A percentile compares a stretch with the other conserved stretches of the same genome.
Evolutionary conservation across 2,113 vertebrate species (phyloP).

Genomic region (Myotis brandtii): DNA sequence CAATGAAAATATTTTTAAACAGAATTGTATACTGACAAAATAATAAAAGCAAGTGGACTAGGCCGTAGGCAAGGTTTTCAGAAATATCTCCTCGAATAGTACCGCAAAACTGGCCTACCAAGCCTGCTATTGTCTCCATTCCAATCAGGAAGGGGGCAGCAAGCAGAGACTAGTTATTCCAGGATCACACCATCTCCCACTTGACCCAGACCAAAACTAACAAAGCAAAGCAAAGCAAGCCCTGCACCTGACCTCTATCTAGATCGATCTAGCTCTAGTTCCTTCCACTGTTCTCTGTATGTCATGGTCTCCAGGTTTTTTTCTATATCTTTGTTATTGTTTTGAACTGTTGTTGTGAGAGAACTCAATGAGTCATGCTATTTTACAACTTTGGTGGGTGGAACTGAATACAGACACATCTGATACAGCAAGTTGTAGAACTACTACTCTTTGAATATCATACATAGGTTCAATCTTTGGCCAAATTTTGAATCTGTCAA

Average conservation of each 20-base stretch:
- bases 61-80: neutral
- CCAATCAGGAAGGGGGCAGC: neutral
- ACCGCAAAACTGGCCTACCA: neutral
- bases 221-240: neutral
- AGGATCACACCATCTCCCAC: rapidly evolving
- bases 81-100: neutral
- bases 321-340: neutral
- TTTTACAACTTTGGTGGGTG: neutral
- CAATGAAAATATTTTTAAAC: neutral
- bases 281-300: neutral
- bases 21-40: neutral
- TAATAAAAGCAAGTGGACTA: neutral
- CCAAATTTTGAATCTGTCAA: neutral
- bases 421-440: neutral
- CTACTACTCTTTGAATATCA: neutral
- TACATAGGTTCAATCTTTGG: neutral
- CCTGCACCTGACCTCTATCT: rapidly evolving
- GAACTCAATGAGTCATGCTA: neutral
- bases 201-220: neutral
- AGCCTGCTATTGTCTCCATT: neutral
- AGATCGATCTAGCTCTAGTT: neutral
- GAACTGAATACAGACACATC: neutral
- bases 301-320: neutral
- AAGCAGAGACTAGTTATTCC: neutral
- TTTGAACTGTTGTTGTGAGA: neutral